Base-by-base conservation (phyloP, 2,797 vertebrate species). In the Cryptoblepharus egeriae region DNA sequence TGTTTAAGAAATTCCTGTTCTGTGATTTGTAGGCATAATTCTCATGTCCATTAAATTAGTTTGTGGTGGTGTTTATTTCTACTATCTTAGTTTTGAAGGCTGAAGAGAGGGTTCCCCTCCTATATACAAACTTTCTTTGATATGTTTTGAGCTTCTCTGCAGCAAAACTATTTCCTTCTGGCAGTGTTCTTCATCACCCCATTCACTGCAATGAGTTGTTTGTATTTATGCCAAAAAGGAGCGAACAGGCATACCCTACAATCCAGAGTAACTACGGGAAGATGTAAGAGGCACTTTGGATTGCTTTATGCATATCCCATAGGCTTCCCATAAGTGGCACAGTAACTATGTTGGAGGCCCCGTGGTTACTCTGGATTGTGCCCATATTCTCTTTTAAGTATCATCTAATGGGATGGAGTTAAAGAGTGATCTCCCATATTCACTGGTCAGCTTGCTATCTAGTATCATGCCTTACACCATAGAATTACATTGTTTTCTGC, bases 381-480 rank as follows among this genome's bases (percentile, higher is more conserved):
- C n/a, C n/a, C n/a, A n/a, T n/a, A n/a, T n/a, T n/a, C n/a, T n/a
- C 10, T 55, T 11, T 73, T 60, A 28, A 15, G 39, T 55, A 73
- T 42, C 3, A 10, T 30, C 39, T 6, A 42, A 30, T 42, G 45
- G 30, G 16, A 28, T 9, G 37, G 72, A 73, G 22, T 24, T 7
- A 63, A 20, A 73, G 1, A 0, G 3, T 3, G 63, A 0, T 22
- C 20, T 58, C 60, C 12, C 13, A 58, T 70, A n/a, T 39, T 5
- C 8, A 83, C 69, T 24, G 82, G 3, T 1, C 75, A 15, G 26
- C 18, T 42, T 61, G 71, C 70, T 65, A 65, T 5, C 1, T 0
- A 3, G 57, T 81, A 18, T 75, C 24, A 58, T 30, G 71, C n/a
- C 87, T 85, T 68, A 39, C 8, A 80, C 18, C 1, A 75, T 9